These are phyloP conservation scores for Nymphicus hollandicus DNA, from an alignment of 2,113 vertebrate species.

Conservation along the genomic window DNA sequence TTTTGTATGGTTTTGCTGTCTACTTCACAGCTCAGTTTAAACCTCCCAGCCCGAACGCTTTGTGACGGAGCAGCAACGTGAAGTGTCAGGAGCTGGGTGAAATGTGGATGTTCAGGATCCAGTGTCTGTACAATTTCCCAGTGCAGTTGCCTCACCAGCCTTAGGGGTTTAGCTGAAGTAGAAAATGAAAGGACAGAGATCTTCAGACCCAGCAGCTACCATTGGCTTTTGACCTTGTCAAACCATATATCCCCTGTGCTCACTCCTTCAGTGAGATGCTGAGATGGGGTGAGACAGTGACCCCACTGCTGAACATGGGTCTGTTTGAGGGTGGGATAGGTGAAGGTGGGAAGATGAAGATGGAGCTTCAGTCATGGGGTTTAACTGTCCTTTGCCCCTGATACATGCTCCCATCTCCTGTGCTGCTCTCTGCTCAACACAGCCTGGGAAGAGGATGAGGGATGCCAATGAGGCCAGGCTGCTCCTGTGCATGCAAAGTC, in stretches of 20 bases:
- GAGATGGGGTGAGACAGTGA: neutral
- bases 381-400: neutral
- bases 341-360: neutral
- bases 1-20: neutral
- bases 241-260: neutral
- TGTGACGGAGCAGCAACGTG: neutral
- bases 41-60: neutral
- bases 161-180: neutral
- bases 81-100: neutral
- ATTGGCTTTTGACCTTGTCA: neutral
- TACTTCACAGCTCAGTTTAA: neutral
- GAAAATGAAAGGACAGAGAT: neutral
- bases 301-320: neutral
- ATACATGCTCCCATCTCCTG: accelerated
- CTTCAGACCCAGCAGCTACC: neutral
- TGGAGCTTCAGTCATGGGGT: accelerated
- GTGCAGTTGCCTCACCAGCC: neutral
- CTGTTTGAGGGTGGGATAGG: neutral
- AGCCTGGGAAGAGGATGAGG: neutral
- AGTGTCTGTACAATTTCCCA: neutral
- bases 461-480: neutral
- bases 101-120: neutral
- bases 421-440: accelerated
- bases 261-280: neutral
- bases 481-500: neutral